Conservation (phyloP, 2,113 vertebrate species). For the Hemibagrus wyckioides region DNA sequence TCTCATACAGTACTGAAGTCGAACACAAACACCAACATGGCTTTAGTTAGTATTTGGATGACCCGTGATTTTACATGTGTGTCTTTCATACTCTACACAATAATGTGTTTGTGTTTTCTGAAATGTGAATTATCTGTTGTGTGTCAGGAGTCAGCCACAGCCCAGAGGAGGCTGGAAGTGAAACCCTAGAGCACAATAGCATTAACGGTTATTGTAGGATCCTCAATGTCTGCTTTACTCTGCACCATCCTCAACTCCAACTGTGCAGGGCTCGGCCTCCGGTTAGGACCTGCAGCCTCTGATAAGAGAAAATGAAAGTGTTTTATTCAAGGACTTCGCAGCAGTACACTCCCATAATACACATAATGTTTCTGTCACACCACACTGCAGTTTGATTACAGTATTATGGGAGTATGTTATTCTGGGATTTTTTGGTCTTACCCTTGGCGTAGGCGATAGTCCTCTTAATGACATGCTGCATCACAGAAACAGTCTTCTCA, state of each 20-base stretch:
- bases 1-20: not conserved
- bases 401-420: too few species aligned
- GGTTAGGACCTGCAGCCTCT: constrained; percentile 84
- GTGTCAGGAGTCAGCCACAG: not conserved
- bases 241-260: constrained; percentile 96
- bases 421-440: constrained; percentile 60
- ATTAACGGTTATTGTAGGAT: constrained; percentile 84
- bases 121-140: not conserved
- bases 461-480: constrained; percentile 94
- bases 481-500: constrained; percentile 93
- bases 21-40: not conserved
- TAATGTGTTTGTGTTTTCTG: not conserved
- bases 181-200: constrained; percentile 59
- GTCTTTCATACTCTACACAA: not conserved
- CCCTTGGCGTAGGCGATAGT: constrained; percentile 87
- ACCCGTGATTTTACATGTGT: not conserved
- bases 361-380: not conserved
- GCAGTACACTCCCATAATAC: not conserved
- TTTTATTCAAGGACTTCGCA: not conserved
- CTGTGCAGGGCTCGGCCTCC: constrained; percentile 84
- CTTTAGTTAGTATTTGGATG: constrained; percentile 3
- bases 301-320: constrained; percentile 36
- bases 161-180: not conserved
- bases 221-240: constrained; percentile 94
- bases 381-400: not conserved